phyloP scores from a whole-genome alignment of 2,113 vertebrate genomes.

The Mus musculus region DNA sequence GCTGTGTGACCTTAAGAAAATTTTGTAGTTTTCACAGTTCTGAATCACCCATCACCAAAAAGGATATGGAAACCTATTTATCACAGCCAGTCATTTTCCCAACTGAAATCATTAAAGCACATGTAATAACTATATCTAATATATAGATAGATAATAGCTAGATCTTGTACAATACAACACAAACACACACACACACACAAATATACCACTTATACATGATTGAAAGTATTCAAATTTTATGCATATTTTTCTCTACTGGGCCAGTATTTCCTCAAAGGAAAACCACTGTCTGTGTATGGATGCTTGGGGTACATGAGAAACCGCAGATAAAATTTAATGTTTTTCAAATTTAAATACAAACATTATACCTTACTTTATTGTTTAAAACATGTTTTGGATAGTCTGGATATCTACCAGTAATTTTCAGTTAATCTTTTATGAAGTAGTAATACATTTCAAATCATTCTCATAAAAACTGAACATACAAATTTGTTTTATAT shows the following conservation, averaged over 20 bases:
- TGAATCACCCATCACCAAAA: neutral
- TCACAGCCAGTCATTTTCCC: neutral
- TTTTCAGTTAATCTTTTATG: neutral
- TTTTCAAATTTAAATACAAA: neutral
- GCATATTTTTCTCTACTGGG: neutral
- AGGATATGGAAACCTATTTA: neutral
- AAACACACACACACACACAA: neutral
- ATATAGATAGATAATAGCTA: neutral
- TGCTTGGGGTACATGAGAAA: neutral
- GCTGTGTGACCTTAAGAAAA: conserved; percentile 31
- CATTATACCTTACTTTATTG: neutral
- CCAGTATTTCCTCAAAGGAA: neutral
- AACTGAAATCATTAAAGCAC: neutral
- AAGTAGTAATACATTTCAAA: neutral
- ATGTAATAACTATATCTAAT: neutral
- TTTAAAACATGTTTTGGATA: neutral
- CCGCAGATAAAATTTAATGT: neutral
- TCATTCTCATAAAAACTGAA: neutral
- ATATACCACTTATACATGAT: too few species aligned
- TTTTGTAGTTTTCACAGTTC: neutral
- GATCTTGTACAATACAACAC: neutral
- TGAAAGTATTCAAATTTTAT: neutral
- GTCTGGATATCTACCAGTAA: neutral
- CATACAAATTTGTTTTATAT: neutral
- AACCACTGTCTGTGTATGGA: neutral